Conservation (phyloP, 2,888 invertebrate species). For the Plemyria rubiginata region DNA sequence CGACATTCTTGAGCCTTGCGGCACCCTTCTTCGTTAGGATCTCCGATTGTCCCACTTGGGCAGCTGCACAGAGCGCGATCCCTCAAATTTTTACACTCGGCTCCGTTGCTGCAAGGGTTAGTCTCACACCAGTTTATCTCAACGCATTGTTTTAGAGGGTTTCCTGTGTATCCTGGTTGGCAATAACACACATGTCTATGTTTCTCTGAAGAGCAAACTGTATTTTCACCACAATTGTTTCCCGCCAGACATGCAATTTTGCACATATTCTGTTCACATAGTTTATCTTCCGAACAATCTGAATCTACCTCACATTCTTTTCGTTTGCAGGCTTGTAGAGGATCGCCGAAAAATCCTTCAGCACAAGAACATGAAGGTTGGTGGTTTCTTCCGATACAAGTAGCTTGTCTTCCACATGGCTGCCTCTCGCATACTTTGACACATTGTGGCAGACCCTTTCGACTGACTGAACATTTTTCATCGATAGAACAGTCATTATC, state of each 20-base stretch:
- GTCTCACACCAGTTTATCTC: conserved; percentile 92
- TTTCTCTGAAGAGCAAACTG: conserved; percentile 93
- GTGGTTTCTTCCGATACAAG: conserved; percentile 90
- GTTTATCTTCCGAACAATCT: conserved; percentile 92
- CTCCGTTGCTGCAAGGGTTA: conserved; percentile 92
- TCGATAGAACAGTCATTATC: conserved; percentile 90
- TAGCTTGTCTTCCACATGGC: conserved; percentile 93
- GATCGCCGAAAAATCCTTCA: conserved; percentile 92
- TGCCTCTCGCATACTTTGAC: conserved; percentile 89
- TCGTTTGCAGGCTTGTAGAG: conserved; percentile 90
- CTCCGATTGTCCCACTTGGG: conserved; percentile 91
- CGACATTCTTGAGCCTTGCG: conserved; percentile 92
- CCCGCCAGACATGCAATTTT: conserved; percentile 93
- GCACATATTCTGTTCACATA: conserved; percentile 93
- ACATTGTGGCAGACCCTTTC: conserved; percentile 91
- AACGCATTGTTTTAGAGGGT: conserved; percentile 89
- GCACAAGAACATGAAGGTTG: conserved; percentile 91
- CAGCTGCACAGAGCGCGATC: conserved; percentile 93
- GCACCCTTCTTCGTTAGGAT: conserved; percentile 94
- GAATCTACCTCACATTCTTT: conserved; percentile 90
- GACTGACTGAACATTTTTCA: conserved; percentile 89
- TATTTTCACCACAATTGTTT: conserved; percentile 94
- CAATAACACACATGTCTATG: conserved; percentile 91
- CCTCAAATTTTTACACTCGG: conserved; percentile 91
- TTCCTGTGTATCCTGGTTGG: conserved; percentile 94